These are phyloP conservation scores for Chloromyia formosa DNA, from an alignment of 2,888 invertebrate species.

Conservation along the genomic window DNA sequence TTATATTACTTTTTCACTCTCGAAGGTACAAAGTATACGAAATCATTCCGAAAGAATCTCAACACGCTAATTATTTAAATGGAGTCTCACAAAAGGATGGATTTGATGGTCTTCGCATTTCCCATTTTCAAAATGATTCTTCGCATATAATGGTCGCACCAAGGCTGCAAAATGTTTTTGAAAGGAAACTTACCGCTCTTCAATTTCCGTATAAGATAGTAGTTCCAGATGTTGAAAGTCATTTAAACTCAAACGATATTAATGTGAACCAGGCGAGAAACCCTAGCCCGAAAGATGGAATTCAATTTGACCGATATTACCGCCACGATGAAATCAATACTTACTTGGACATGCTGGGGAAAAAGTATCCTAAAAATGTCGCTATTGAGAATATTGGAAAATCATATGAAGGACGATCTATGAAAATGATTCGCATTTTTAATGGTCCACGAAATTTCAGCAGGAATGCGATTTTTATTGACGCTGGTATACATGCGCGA, in stretches of 20 bases:
- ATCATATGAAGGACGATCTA: conserved; percentile 68
- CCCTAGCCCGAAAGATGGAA: background rate
- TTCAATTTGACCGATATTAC: conserved; percentile 49
- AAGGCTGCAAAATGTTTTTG: conserved; percentile 52
- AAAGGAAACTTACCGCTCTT: conserved; percentile 49
- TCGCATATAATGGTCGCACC: conserved; percentile 56
- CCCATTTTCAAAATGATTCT: conserved; percentile 51
- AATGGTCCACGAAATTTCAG: conserved; percentile 63
- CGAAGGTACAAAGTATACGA: conserved; percentile 56
- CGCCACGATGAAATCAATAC: conserved; percentile 64
- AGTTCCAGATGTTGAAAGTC: conserved; percentile 55
- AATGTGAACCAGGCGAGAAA: background rate
- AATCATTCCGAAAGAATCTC: conserved; percentile 43
- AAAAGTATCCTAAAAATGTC: conserved; percentile 65
- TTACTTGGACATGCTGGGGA: conserved; percentile 65
- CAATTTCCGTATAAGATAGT: conserved; percentile 51
- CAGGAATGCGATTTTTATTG: conserved; percentile 66
- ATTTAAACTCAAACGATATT: conserved; percentile 51
- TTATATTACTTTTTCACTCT: background rate
- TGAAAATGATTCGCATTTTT: conserved; percentile 72
- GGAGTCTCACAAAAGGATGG: conserved; percentile 50
- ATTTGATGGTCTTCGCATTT: conserved; percentile 56
- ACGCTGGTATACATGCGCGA: conserved; percentile 71
- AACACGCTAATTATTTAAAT: conserved; percentile 52
- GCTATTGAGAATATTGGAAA: conserved; percentile 68